Evolutionary conservation across 2,888 invertebrate species (phyloP), one percentile per base, ranked within the genome.

Genomic region (Siphonodentalium dalli): DNA sequence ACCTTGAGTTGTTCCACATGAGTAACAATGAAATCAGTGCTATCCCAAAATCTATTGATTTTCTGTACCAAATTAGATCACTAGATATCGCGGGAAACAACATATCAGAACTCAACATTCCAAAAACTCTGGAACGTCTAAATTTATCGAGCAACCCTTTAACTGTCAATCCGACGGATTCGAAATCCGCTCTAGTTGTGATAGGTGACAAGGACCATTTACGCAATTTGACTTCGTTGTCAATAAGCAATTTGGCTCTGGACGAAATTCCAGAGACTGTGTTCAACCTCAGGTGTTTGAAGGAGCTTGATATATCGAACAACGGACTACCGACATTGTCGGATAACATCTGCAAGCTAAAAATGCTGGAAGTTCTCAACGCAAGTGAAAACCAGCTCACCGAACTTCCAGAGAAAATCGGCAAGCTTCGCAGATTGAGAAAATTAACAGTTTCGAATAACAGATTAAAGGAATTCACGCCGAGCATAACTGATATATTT

Each of bases 201-300:
- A 70, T 78, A 44, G 78, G 76, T 0, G 72, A 75, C 47, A 75
- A 75, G 52, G 69, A 73, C 21, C 76, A 77, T 52, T 63, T 71
- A 8, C 58, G 73, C 6, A 71, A 69, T 34, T 50, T 80, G 45
- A 74, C 72, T 4, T 63, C 66, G 31, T 59, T 80, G 31, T 66
- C 74, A 44, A 52, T 78, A 28, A 71, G 73, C 51, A 67, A 69
- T 49, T 61, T 78, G 0, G 68, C 69, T 6, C 56, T 80, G 47
- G 75, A 76, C 6, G 75, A 75, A 43, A 52, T 78, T 13, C 79
- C 79, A 5, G 63, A 69, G 0, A 69, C 71, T 7, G 66, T 78
- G 1, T 69, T 69, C 58, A 74, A 74, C 39, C 66, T 79, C 28
- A 61, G 73, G 5, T 57, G 73, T 45, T 63, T 80, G 18, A 69